Conservation (phyloP, 2,797 vertebrate species). For the Hippocampus kuda region DNA sequence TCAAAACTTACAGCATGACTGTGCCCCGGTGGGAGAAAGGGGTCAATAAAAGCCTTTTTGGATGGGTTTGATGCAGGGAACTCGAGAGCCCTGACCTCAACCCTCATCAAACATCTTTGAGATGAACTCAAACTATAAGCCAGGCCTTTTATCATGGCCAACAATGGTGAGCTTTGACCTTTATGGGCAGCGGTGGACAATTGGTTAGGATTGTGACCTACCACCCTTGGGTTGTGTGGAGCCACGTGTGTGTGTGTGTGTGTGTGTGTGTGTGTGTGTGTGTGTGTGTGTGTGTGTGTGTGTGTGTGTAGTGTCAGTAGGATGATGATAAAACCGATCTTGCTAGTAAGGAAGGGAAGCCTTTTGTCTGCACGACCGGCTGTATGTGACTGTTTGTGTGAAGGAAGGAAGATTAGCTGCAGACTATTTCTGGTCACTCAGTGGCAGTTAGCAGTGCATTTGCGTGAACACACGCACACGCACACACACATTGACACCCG, state of each 20-base stretch:
- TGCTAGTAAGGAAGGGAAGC: constrained; percentile 30
- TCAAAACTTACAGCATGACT: background rate
- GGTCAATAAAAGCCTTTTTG: too few relatives aligned
- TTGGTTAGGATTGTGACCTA: background rate
- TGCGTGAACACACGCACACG: constrained; percentile 6
- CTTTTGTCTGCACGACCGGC: constrained; percentile 10
- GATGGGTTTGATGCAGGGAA: too few relatives aligned
- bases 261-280: too few relatives aligned
- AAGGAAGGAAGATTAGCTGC: constrained; percentile 52
- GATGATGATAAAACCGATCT: constrained; percentile 42
- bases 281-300: too few relatives aligned
- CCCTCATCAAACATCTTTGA: background rate
- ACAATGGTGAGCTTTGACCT: background rate
- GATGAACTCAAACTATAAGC: background rate
- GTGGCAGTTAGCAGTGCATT: constrained; percentile 1
- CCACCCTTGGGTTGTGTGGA: background rate
- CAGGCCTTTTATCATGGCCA: background rate
- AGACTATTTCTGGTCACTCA: constrained; percentile 34
- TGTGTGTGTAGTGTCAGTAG: constrained; percentile 7
- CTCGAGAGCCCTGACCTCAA: background rate
- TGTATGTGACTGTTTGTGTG: constrained; percentile 29
- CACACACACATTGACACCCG: background rate
- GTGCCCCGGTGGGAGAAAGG: too few relatives aligned
- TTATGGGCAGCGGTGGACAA: background rate
- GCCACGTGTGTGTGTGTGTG: too few relatives aligned